These are phyloP conservation scores for Calyptommatus sinebrachiatus DNA, from an alignment of 2,113 vertebrate genomes.

Conservation along the genomic window DNA sequence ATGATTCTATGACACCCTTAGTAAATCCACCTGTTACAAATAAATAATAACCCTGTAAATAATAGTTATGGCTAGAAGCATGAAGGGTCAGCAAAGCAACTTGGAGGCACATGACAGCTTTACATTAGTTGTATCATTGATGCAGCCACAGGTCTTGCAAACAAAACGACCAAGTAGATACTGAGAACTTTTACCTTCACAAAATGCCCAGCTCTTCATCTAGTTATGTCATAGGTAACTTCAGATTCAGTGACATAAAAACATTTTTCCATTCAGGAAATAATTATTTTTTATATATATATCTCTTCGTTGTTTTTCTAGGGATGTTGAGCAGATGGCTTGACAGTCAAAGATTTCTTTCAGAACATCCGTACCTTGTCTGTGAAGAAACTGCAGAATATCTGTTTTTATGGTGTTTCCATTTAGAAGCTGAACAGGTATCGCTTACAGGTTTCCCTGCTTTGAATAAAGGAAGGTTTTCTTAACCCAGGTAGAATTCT, in stretches of 20 bases:
- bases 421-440: constrained; percentile 92
- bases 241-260: not conserved
- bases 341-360: constrained; percentile 94
- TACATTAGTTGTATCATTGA: too few species aligned
- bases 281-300: not conserved
- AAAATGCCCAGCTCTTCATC: not conserved
- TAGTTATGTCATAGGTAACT: not conserved
- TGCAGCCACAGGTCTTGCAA: too few species aligned
- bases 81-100: too few species aligned
- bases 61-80: too few species aligned
- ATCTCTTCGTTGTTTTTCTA: constrained; percentile 58
- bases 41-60: too few species aligned
- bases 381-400: constrained; percentile 93
- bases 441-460: constrained; percentile 25
- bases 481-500: not conserved
- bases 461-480: constrained; percentile 18
- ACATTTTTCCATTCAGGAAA: not conserved
- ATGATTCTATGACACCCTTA: too few species aligned
- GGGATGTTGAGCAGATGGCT: constrained; percentile 97
- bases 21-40: too few species aligned
- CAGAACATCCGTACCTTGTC: constrained; percentile 89
- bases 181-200: not conserved
- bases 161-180: too few species aligned
- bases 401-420: constrained; percentile 94
- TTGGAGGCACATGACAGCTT: too few species aligned